phyloP scores from a whole-genome alignment of 2,888 invertebrate genomes.

The Drosophila falleni region DNA sequence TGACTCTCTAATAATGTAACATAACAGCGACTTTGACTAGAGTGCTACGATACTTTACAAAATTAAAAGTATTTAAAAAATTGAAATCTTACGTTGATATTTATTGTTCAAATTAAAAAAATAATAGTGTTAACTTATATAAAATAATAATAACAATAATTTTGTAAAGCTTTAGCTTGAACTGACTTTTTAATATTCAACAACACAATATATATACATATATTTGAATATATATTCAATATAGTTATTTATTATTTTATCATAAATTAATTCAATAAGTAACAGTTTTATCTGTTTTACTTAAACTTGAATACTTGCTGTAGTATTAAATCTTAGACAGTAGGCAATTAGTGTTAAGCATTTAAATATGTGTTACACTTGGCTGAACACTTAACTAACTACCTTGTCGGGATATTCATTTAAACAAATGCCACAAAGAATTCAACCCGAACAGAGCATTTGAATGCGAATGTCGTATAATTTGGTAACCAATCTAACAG shows the following conservation, averaged over 20 bases:
- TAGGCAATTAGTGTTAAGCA: conserved; percentile 28
- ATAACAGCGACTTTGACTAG: background rate
- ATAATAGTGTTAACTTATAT: too few species aligned
- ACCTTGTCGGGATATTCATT: conserved; percentile 66
- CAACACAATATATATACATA: too few species aligned
- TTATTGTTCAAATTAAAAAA: too few species aligned
- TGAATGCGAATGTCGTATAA: conserved; percentile 60
- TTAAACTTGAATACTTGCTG: conserved; percentile 13
- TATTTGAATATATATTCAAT: too few species aligned
- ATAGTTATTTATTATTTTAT: too few species aligned
- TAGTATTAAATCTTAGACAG: background rate
- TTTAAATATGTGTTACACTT: conserved; percentile 5
- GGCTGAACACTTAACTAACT: background rate
- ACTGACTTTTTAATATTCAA: too few species aligned
- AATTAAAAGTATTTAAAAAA: too few species aligned
- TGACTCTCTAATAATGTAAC: background rate
- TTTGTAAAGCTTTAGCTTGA: too few species aligned
- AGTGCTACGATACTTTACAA: too few species aligned
- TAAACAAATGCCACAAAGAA: conserved; percentile 60
- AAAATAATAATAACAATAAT: too few species aligned
- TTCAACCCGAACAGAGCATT: conserved; percentile 44
- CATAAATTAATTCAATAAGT: background rate
- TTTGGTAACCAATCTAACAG: conserved; percentile 49
- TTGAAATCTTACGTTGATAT: too few species aligned
- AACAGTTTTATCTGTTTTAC: background rate